These are phyloP conservation scores for Mesocentrotus franciscanus DNA, from an alignment of 53 echinoderm and acorn worm genomes.

Conservation along the genomic window DNA sequence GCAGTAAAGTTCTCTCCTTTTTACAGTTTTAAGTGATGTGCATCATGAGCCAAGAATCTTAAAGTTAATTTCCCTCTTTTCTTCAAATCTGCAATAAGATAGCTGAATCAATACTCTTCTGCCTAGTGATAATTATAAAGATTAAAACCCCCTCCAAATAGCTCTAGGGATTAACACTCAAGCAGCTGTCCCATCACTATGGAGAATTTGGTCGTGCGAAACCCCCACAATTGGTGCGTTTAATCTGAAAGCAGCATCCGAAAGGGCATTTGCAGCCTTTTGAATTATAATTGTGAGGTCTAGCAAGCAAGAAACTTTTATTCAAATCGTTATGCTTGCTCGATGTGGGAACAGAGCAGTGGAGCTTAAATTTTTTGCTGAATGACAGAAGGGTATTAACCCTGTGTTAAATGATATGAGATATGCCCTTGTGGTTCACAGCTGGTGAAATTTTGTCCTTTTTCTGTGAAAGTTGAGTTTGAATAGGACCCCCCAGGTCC, in stretches of 20 bases:
- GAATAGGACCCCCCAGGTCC: neutral
- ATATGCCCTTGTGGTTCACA: neutral
- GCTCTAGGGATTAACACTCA: neutral
- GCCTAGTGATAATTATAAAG: neutral
- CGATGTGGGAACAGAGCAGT: neutral
- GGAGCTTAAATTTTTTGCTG: neutral
- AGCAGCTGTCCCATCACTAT: neutral
- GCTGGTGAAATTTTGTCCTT: neutral
- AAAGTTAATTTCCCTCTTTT: neutral
- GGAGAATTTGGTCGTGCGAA: neutral
- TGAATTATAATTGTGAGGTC: neutral
- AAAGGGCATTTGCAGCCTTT: neutral
- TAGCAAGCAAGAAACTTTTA: neutral
- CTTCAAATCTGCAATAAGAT: neutral
- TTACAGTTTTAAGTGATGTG: neutral
- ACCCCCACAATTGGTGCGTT: neutral
- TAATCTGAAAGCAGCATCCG: neutral
- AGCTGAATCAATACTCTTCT: constrained; percentile 6
- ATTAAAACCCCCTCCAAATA: neutral
- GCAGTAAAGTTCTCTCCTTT: neutral
- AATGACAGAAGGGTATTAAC: neutral
- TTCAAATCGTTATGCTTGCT: neutral
- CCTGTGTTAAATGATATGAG: neutral
- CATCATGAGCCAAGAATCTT: neutral
- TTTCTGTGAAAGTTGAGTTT: neutral